Percentiles rank a stretch among this genome's conserved stretches.
Conservation (phyloP, 2,113 vertebrate species). For the Gymnarchus niloticus region DNA sequence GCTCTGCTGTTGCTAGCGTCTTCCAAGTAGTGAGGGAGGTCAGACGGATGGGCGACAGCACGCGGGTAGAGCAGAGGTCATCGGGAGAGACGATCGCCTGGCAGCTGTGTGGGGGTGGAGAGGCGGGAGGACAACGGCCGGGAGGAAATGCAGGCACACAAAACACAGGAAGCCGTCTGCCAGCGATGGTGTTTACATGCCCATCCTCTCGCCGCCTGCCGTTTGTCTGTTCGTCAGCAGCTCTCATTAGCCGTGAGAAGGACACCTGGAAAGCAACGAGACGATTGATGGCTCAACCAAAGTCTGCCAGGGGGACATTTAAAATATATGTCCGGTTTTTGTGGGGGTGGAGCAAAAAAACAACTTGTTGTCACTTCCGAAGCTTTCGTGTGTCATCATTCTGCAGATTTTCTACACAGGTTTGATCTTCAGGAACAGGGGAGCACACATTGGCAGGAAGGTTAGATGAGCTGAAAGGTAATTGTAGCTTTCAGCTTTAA, state of each 20-base stretch:
- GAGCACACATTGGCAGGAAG: not conserved
- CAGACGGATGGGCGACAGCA: not conserved
- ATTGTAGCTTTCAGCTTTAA: not conserved
- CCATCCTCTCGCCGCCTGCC: not conserved
- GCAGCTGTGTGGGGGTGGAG: not conserved
- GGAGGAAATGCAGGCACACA: not conserved
- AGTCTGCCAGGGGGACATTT: not conserved
- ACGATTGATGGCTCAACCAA: not conserved
- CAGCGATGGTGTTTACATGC: not conserved
- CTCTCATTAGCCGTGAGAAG: constrained; percentile 13
- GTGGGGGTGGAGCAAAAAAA: not conserved
- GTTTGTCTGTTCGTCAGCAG: not conserved
- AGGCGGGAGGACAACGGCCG: no score
- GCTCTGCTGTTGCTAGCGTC: not conserved
- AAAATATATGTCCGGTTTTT: not conserved
- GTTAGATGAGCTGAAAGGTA: no score
- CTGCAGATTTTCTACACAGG: not conserved
- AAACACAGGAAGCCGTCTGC: constrained; percentile 23
- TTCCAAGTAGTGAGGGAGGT: not conserved
- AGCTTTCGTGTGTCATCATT: not conserved
- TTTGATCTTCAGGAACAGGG: not conserved
- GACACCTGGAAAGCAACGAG: not conserved
- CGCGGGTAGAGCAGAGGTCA: not conserved
- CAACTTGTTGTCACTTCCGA: not conserved
- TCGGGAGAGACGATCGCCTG: not conserved